Conservation (phyloP, 2,888 invertebrate species). For the Globia sparganii region DNA sequence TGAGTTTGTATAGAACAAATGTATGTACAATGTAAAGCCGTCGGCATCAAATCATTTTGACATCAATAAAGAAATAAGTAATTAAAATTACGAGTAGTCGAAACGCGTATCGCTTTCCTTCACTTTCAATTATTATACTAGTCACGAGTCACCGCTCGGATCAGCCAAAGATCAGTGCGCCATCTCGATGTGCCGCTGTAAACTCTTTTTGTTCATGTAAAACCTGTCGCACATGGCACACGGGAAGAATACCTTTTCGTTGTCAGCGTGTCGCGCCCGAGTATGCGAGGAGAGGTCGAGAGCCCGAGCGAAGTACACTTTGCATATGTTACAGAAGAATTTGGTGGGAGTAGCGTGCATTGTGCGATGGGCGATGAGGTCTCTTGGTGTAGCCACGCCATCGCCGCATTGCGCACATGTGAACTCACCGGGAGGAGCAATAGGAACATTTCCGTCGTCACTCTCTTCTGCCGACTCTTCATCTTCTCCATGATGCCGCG, state of each 20-base stretch:
- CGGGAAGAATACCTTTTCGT: slow-evolving; percentile 89
- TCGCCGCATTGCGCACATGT: slow-evolving; percentile 90
- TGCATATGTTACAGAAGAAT: slow-evolving; percentile 91
- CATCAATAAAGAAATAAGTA: slow-evolving; percentile 47
- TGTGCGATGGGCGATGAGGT: slow-evolving; percentile 89
- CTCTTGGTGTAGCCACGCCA: slow-evolving; percentile 89
- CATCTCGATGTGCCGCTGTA: slow-evolving; percentile 90
- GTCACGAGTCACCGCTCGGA: slow-evolving; percentile 35
- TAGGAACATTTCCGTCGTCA: slow-evolving; percentile 78
- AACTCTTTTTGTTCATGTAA: slow-evolving; percentile 89
- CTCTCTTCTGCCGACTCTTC: slow-evolving; percentile 84
- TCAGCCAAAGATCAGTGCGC: slow-evolving; percentile 83
- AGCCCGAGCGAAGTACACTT: slow-evolving; percentile 87
- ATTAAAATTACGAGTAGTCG: slow-evolving; percentile 52
- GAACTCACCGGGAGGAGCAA: slow-evolving; percentile 86
- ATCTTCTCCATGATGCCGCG: slow-evolving; percentile 90
- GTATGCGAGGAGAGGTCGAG: slow-evolving; percentile 87
- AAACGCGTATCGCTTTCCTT: slow-evolving; percentile 59
- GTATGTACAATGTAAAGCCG: slow-evolving; percentile 64
- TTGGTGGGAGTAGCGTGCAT: slow-evolving; percentile 89
- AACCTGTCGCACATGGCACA: slow-evolving; percentile 91
- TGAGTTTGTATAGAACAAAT: slow-evolving; percentile 47
- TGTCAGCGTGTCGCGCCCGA: slow-evolving; percentile 87
- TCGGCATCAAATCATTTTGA: slow-evolving; percentile 40
- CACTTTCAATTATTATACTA: slow-evolving; percentile 51